Percentiles rank a stretch among this genome's conserved stretches.
phyloP scores from a whole-genome alignment of 2,888 invertebrate genomes.

The Hedychridium roseum region DNA sequence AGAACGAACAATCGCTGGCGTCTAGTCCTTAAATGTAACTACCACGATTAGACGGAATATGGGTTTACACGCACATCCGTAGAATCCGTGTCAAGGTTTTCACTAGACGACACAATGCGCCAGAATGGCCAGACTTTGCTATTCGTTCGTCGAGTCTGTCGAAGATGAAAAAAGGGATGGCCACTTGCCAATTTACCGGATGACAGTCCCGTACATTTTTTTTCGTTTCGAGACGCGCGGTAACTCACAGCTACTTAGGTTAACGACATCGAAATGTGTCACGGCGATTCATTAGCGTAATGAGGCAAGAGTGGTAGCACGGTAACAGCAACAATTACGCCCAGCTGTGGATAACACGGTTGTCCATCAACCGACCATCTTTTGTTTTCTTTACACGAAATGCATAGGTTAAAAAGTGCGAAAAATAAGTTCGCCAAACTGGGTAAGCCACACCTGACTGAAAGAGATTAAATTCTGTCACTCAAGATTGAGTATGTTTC shows the following conservation, averaged over 20 bases:
- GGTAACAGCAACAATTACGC: too few species aligned
- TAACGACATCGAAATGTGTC: slow-evolving; percentile 59
- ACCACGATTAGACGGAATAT: not conserved
- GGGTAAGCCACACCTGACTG: too few species aligned
- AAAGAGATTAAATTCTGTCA: too few species aligned
- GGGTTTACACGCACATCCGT: not conserved
- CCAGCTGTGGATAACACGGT: too few species aligned
- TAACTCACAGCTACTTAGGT: slow-evolving; percentile 41
- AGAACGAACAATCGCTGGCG: too few species aligned
- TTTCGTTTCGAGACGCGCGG: slow-evolving; percentile 31
- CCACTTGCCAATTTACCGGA: slow-evolving; percentile 30
- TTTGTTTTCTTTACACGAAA: too few species aligned
- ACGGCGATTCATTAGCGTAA: slow-evolving; percentile 57
- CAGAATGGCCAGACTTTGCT: not conserved
- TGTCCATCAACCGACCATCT: too few species aligned
- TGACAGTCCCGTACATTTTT: slow-evolving; percentile 25
- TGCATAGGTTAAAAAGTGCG: too few species aligned
- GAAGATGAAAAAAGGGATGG: slow-evolving; percentile 12
- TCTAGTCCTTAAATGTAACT: not conserved
- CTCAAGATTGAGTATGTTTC: too few species aligned
- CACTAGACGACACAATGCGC: not conserved
- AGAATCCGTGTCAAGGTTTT: not conserved
- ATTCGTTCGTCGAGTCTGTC: slow-evolving; percentile 9
- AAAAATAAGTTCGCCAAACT: too few species aligned
- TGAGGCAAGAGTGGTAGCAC: slow-evolving; percentile 38